These are phyloP conservation scores for Zaprionus inermis DNA, from an alignment of 1,140 invertebrate genomes.

Conservation along the genomic window DNA sequence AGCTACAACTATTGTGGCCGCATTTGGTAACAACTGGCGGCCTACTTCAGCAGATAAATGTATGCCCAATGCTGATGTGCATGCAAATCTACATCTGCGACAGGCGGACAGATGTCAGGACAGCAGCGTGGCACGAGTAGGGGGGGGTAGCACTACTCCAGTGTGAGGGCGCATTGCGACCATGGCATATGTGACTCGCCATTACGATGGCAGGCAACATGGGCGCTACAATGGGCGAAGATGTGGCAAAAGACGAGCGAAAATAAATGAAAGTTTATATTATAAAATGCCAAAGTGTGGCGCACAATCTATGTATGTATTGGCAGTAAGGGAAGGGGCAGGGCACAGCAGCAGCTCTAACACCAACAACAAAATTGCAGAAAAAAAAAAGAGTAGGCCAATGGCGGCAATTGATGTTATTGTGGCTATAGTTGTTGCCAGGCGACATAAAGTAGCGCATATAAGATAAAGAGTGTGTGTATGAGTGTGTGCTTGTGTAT, in stretches of 20 bases:
- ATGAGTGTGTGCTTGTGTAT: conserved; percentile 25
- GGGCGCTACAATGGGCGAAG: conserved; percentile 53
- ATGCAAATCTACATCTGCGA: conserved; percentile 76
- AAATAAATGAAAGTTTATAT: conserved; percentile 82
- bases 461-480: conserved; percentile 70
- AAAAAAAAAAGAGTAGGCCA: conserved; percentile 33
- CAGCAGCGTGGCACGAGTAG: conserved; percentile 48
- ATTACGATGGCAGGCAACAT: conserved; percentile 49
- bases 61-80: conserved; percentile 75
- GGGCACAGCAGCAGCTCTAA: conserved; percentile 14
- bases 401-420: conserved; percentile 24
- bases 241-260: conserved; percentile 59
- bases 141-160: too few relatives aligned
- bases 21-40: conserved; percentile 64
- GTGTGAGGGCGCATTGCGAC: conserved; percentile 23
- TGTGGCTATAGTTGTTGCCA: conserved; percentile 48
- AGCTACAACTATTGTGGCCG: conserved; percentile 31
- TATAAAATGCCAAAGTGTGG: conserved; percentile 81
- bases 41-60: conserved; percentile 69
- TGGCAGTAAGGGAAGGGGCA: conserved; percentile 42
- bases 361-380: conserved; percentile 26
- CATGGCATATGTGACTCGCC: conserved; percentile 58
- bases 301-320: conserved; percentile 65
- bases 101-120: conserved; percentile 76
- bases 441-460: conserved; percentile 77